Base-by-base conservation (phyloP, 2,888 invertebrate genomes). In the Pantelozetes paolii region DNA sequence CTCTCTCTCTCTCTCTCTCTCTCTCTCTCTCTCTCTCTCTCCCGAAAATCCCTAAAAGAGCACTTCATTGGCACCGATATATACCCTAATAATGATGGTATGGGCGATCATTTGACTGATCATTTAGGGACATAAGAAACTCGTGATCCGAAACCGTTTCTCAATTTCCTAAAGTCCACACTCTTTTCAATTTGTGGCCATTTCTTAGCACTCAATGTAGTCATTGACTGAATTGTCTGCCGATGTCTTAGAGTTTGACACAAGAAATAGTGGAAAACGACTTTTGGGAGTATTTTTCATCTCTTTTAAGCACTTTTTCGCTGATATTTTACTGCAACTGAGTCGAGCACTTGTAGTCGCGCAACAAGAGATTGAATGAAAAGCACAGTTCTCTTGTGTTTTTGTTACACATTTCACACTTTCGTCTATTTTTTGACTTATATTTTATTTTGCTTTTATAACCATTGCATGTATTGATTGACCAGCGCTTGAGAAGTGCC, bases 111-210 rank as follows among this genome's bases (percentile, higher is more conserved):
- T 26, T 50, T 54, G 26, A 2, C 2, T 13, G 23, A 23, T 15
- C 62, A 62, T n/a, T 32, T 62, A 32, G 62, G 62, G n/a, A 23
- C 26, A 6, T 3, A 32, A 15, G 59, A 62, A 62, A 30, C 9
- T 67, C 36, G 36, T 67, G 40, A 42, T 9, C 42, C 36, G 62
- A 32, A 62, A 62, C 32, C 62, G 62, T 62, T 62, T 62, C 62
- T 62, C 62, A 62, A 62, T 62, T 62, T 62, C 62, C 62, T 67
- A 67, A n/a, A 62, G 30, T 42, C 20, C 32, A 26, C n/a, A 42
- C 67, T 32, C 40, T 42, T 67, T 67, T 67, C 67, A 67, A 67
- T 67, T 67, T 67, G 67, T 67, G 67, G 67, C 32, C 67, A 67
- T 67, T 67, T 13, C 32, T 32, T 32, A 62, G 15, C 9, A 62